These are phyloP conservation scores for Lasius platythorax DNA, from an alignment of 2,888 invertebrate species.

Conservation along the genomic window DNA sequence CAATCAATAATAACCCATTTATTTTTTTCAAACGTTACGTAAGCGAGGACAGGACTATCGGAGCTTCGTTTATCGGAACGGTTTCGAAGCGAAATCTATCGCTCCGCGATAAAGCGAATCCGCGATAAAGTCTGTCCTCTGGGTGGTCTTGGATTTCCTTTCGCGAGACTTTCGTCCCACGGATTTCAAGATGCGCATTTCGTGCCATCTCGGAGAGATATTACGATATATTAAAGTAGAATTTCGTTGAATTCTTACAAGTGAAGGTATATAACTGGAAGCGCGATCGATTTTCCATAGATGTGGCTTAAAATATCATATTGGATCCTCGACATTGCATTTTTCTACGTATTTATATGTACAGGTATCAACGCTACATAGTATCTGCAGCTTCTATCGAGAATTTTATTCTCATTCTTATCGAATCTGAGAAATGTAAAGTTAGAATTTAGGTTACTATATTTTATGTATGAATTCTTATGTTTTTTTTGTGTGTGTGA, in stretches of 20 bases:
- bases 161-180: background rate
- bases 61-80: background rate
- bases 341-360: slow-evolving; percentile 6
- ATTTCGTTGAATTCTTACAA: background rate
- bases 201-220: no score
- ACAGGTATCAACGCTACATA: background rate
- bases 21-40: background rate
- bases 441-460: background rate
- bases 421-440: background rate
- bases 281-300: slow-evolving; percentile 24
- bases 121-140: background rate
- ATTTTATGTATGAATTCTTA: background rate
- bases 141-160: background rate
- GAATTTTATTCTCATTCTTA: background rate
- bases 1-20: background rate
- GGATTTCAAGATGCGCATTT: background rate
- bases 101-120: background rate
- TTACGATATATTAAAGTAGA: background rate
- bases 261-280: background rate
- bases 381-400: background rate
- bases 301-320: background rate
- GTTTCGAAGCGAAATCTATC: background rate
- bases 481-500: background rate
- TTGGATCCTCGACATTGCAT: slow-evolving; percentile 17
- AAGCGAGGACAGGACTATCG: background rate